phyloP scores from a whole-genome alignment of 1,140 invertebrate species.

The Vanessa tameamea region DNA sequence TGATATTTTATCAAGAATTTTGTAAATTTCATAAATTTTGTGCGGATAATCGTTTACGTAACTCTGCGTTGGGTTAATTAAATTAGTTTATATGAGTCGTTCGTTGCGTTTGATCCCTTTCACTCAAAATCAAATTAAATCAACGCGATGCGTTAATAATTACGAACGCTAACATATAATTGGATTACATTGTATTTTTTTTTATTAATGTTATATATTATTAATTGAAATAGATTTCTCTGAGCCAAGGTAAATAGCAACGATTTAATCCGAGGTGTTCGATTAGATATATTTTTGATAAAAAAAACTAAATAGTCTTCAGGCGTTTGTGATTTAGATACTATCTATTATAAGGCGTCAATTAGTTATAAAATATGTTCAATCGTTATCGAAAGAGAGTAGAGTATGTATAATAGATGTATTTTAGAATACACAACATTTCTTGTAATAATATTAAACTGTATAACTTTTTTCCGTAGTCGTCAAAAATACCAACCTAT shows the following conservation, averaged over 20 bases:
- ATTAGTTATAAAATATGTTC: too few relatives aligned
- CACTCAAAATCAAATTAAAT: conserved; percentile 32
- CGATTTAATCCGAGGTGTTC: not conserved
- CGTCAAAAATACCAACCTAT: too few relatives aligned
- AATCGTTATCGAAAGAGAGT: too few relatives aligned
- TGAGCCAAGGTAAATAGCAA: not conserved
- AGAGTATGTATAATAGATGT: too few relatives aligned
- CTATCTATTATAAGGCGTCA: too few relatives aligned
- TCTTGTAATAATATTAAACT: too few relatives aligned
- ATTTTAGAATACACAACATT: too few relatives aligned
- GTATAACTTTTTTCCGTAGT: too few relatives aligned
- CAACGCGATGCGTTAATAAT: conserved; percentile 27
- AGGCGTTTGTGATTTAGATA: too few relatives aligned
- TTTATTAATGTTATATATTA: conserved; percentile 8
- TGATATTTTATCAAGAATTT: conserved; percentile 10
- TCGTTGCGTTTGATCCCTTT: conserved; percentile 27
- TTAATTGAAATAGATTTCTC: conserved; percentile 2
- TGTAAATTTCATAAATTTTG: conserved; percentile 6
- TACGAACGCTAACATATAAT: conserved; percentile 14
- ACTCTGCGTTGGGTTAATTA: conserved; percentile 24
- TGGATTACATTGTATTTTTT: conserved; percentile 5
- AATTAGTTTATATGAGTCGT: conserved; percentile 17
- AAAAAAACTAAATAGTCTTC: too few relatives aligned
- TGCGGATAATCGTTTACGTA: conserved; percentile 26
- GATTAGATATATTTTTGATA: not conserved